These are phyloP conservation scores for Stictocephala bisonia DNA, from an alignment of 2,888 invertebrate genomes.

Conservation along the genomic window DNA sequence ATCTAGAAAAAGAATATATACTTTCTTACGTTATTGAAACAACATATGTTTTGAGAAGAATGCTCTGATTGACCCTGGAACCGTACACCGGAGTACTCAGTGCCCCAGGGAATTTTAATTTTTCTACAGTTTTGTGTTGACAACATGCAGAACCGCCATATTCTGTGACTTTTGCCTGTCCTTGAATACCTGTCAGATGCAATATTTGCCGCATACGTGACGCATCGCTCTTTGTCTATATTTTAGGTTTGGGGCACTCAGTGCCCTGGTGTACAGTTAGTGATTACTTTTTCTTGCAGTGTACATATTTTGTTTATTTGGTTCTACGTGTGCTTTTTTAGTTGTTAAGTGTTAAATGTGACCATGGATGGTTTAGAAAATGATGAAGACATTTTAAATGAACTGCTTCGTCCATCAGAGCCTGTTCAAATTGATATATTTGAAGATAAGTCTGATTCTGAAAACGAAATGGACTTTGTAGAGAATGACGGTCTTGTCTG, in stretches of 20 bases:
- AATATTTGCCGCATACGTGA: not conserved
- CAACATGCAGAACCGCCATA: not conserved
- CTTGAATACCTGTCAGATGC: slow-evolving; percentile 26
- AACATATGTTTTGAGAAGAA: too few relatives aligned
- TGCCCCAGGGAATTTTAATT: slow-evolving; percentile 39
- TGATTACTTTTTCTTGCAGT: slow-evolving; percentile 24
- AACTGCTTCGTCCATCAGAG: not conserved
- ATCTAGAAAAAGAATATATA: too few relatives aligned
- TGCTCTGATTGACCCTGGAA: slow-evolving; percentile 36
- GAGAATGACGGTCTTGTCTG: slow-evolving; percentile 20
- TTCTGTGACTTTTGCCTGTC: slow-evolving; percentile 11
- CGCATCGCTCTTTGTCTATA: slow-evolving; percentile 10
- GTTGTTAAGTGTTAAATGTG: not conserved
- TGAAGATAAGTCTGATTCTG: slow-evolving; percentile 22
- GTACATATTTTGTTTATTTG: slow-evolving; percentile 10
- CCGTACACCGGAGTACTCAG: slow-evolving; percentile 16
- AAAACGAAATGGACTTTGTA: slow-evolving; percentile 21
- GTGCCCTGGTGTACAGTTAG: slow-evolving; percentile 26
- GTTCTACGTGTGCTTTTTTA: not conserved
- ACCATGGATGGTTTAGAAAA: not conserved
- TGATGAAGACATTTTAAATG: slow-evolving; percentile 2
- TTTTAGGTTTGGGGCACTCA: not conserved
- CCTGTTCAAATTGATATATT: not conserved
- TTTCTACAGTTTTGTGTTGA: slow-evolving; percentile 18
- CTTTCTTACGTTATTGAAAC: too few relatives aligned